Base-by-base conservation (phyloP, 2,888 invertebrate species). In the Trissoscelio sp. region DNA sequence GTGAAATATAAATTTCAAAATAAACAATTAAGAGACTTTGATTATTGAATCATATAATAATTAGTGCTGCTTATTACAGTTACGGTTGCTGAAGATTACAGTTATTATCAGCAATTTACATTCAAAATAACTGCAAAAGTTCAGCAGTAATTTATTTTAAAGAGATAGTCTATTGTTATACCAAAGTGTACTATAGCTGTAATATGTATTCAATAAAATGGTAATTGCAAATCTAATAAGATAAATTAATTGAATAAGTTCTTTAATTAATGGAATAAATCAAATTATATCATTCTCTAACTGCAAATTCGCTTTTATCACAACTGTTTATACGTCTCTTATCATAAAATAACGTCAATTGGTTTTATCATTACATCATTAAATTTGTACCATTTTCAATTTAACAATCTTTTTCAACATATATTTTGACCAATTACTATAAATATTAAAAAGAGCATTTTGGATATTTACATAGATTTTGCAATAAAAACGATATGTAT, bases 201-300 rank as follows among this genome's bases (percentile, higher is more conserved):
- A 48, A 74, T 57, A 46, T 57, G 28, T 31, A 53, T 62, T 73
- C 72, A 62, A 60, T 72, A 62, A 72, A 72, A 62, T 24, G 9
- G 53, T 60, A 42, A 53, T 51, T 28, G 53, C 39, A 62, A 53
- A 72, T 72, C 14, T 72, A 72, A 31, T 62, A 57, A 44, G 51
- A 62, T 44, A 62, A 72, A 72, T 62, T 72, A 51, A 62, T 53
- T 51, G 53, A 72, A 60, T 51, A 69, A 69, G 37, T 69, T 69
- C 69, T 46, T 69, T 60, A 58, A 48, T 72, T 48, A 60, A 60
- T 39, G 16, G 22, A 60, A 60, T 60, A 51, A 72, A 58, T 60
- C 58, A 72, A 72, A 60, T 72, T 60, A 58, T 37, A 57, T 46
- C 48, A 48, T n/a, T 44, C 42, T 18, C 42, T n/a, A 53, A 53